phyloP scores from a whole-genome alignment of 2,113 vertebrate species.

The Ochotona princeps region DNA sequence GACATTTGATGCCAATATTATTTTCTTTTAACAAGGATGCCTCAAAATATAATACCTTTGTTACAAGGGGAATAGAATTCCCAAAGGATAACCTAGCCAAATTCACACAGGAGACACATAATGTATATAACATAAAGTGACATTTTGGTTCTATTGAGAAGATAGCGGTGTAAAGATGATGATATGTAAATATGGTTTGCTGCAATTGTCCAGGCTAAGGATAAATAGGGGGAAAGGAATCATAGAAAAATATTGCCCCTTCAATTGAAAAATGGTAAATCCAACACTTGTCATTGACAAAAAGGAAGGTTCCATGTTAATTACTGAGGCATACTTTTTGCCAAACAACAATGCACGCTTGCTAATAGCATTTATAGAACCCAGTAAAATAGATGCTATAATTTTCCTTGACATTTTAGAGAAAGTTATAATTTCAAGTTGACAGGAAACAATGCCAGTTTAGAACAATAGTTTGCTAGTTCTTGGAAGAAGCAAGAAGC shows the following conservation, averaged over 20 bases:
- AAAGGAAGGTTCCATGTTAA: neutral
- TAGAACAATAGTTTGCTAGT: neutral
- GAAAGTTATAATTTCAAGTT: conserved; percentile 13
- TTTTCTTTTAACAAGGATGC: conserved; percentile 26
- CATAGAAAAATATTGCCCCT: neutral
- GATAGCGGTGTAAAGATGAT: neutral
- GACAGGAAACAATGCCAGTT: neutral
- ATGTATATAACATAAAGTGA: neutral
- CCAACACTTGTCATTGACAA: neutral
- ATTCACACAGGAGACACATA: neutral
- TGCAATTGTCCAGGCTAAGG: neutral
- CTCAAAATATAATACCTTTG: neutral
- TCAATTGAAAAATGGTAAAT: neutral
- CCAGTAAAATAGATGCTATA: neutral
- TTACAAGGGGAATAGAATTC: neutral
- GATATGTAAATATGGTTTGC: neutral
- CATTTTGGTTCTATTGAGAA: conserved; percentile 15
- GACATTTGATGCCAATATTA: neutral
- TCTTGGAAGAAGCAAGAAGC: neutral
- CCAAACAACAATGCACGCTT: neutral
- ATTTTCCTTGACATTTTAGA: conserved; percentile 9
- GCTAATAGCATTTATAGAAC: neutral
- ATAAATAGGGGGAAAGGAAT: neutral
- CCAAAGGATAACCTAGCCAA: conserved; percentile 14
- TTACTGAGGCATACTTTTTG: neutral